Evolutionary conservation across 2,113 vertebrate species (phyloP).

Genomic region (Sorex araneus): DNA sequence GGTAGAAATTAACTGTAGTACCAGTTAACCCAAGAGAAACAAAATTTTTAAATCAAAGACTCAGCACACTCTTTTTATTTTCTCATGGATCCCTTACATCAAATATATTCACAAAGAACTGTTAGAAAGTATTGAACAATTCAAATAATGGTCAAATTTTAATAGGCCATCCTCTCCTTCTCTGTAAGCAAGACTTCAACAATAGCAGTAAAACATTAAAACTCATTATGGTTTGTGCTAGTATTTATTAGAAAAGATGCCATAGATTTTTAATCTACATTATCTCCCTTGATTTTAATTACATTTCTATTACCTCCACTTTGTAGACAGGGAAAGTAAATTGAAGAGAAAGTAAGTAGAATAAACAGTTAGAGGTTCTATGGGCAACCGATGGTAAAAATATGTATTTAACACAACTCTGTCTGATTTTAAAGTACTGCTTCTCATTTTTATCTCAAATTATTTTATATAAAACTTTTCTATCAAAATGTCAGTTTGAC

Average conservation of each 20-base stretch:
- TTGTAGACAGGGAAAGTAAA: not conserved
- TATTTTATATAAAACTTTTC: not conserved
- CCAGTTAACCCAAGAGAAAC: constrained; percentile 73
- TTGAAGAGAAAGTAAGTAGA: not conserved
- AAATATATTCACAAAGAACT: constrained; percentile 55
- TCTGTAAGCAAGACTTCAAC: not conserved
- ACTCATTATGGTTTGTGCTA: not conserved
- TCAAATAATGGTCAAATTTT: constrained; percentile 60
- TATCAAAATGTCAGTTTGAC: not conserved
- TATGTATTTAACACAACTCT: not conserved
- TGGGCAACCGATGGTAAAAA: not conserved
- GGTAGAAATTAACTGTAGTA: constrained; percentile 81
- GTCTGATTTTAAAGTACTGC: not conserved
- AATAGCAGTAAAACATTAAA: constrained; percentile 8
- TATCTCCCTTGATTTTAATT: not conserved
- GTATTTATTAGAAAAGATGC: not conserved
- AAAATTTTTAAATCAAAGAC: constrained; percentile 77
- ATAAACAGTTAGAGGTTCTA: not conserved
- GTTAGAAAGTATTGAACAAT: constrained; percentile 43
- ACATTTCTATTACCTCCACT: not conserved
- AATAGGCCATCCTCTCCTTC: not conserved
- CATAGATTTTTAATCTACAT: not conserved
- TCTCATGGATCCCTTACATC: constrained; percentile 64
- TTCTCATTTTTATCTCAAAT: not conserved
- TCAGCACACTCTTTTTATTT: constrained; percentile 71